Evolutionary conservation across 2,113 vertebrate species (phyloP), one percentile per base, ranked within the genome.

Genomic region (human): DNA sequence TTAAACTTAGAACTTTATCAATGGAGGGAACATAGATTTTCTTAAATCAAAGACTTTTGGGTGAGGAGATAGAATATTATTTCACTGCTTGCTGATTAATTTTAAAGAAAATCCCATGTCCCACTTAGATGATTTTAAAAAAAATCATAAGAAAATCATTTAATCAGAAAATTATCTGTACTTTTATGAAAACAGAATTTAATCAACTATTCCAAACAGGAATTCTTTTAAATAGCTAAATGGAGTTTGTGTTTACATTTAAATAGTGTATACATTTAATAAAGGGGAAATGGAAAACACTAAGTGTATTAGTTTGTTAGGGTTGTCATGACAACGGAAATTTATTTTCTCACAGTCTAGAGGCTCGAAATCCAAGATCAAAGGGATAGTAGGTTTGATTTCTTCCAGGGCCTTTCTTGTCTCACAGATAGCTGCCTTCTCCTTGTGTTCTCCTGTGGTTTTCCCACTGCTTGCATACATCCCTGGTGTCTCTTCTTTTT

Each of bases 231-330:
- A 79, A 59, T 76, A 76, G 2, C 17, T 84, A 88, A 81, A 25
- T 83, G 27, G 9, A 40, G 1, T 84, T 78, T 87, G 59, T 82
- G 23, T 97, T 97, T 94, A 66, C 79, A 48, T 94, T 91, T 94
- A 92, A 93, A 64, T 78, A 61, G 43, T 11, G 38, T 43, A 38
- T 52, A 59, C 22, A 94, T 66, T 82, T 94, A 78, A 50, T 82
- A 94, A 93, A 93, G 27, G 73, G 90, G 45, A 86, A 78, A 68
- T 90, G 38, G 43, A 35, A 86, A 81, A 80, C 89, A 18, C 25
- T 38, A 64, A 70, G 32, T 75, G 6, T 68, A 38, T 66, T 57
- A 16, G 8, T 75, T 86, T 90, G 3, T 35, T 81, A 59, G 17
- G 64, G 32, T 59, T 22, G 7, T 55, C 1, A 6, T 66, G 85